These are phyloP conservation scores for Hololepta plana DNA, from an alignment of 2,888 invertebrate species.

Conservation along the genomic window DNA sequence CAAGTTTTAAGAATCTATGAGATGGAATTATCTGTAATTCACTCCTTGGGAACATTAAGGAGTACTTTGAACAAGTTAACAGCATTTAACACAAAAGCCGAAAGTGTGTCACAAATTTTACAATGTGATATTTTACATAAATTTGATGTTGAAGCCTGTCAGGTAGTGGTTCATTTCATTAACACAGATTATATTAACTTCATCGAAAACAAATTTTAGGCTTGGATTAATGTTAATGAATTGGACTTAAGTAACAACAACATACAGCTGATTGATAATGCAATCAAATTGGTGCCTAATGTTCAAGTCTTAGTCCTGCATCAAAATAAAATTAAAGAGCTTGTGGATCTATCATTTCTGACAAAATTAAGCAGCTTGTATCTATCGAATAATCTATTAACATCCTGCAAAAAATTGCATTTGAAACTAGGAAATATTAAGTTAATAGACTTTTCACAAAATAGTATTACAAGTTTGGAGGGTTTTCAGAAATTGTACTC, in stretches of 20 bases:
- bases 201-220: constrained; percentile 22
- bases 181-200: not conserved
- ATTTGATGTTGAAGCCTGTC: constrained; percentile 23
- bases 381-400: constrained; percentile 62
- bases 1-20: too few relatives aligned
- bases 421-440: constrained; percentile 75
- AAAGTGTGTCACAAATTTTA: constrained; percentile 57
- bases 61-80: constrained; percentile 44
- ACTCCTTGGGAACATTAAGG: constrained; percentile 35
- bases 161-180: constrained; percentile 15
- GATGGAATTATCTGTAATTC: too few relatives aligned
- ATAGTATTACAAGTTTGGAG: constrained; percentile 50
- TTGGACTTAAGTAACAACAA: constrained; percentile 66
- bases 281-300: constrained; percentile 57
- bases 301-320: constrained; percentile 54
- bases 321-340: constrained; percentile 56
- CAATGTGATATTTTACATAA: constrained; percentile 76
- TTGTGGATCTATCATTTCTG: constrained; percentile 61
- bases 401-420: constrained; percentile 57
- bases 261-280: constrained; percentile 59
- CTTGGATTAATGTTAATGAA: constrained; percentile 49
- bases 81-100: constrained; percentile 46
- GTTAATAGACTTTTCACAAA: constrained; percentile 71
- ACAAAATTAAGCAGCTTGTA: constrained; percentile 60
- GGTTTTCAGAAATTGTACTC: constrained; percentile 75